Conservation (phyloP, 2,888 invertebrate species). For the Himalopsyche japonica region DNA sequence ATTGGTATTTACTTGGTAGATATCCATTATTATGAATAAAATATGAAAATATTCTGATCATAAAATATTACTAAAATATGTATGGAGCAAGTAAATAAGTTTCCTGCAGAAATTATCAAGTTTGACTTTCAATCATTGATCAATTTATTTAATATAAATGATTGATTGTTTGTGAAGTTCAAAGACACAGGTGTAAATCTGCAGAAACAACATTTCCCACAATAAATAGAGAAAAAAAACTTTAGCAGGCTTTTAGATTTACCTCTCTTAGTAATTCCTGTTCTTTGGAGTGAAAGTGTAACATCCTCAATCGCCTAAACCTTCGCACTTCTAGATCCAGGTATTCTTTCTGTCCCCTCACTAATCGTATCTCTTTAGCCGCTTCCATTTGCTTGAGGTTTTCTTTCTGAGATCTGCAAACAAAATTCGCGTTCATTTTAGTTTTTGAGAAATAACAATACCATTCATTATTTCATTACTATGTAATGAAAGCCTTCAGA, state of each 20-base stretch:
- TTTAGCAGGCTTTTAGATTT: slow-evolving; percentile 16
- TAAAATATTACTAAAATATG: too few relatives aligned
- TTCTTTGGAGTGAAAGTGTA: slow-evolving; percentile 84
- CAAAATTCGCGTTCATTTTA: background rate
- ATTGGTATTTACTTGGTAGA: too few relatives aligned
- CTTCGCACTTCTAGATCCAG: slow-evolving; percentile 91
- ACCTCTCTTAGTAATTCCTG: slow-evolving; percentile 90
- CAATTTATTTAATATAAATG: too few relatives aligned
- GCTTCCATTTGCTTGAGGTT: slow-evolving; percentile 88
- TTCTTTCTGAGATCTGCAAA: slow-evolving; percentile 80
- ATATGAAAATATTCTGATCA: too few relatives aligned
- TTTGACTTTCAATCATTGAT: too few relatives aligned
- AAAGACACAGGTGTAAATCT: too few relatives aligned
- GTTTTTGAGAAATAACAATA: background rate
- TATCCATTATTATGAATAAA: too few relatives aligned
- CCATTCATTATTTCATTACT: background rate
- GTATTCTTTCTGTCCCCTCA: slow-evolving; percentile 87
- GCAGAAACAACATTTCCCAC: too few relatives aligned
- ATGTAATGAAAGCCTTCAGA: too few relatives aligned
- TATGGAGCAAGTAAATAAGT: too few relatives aligned
- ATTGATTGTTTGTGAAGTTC: too few relatives aligned
- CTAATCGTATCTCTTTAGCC: slow-evolving; percentile 85
- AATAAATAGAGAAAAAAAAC: background rate
- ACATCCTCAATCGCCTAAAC: slow-evolving; percentile 87
- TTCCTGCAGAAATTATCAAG: too few relatives aligned